Percentiles rank a stretch among this genome's conserved stretches.
phyloP scores from a whole-genome alignment of 1,140 invertebrate species.

The Drosophila erecta region DNA sequence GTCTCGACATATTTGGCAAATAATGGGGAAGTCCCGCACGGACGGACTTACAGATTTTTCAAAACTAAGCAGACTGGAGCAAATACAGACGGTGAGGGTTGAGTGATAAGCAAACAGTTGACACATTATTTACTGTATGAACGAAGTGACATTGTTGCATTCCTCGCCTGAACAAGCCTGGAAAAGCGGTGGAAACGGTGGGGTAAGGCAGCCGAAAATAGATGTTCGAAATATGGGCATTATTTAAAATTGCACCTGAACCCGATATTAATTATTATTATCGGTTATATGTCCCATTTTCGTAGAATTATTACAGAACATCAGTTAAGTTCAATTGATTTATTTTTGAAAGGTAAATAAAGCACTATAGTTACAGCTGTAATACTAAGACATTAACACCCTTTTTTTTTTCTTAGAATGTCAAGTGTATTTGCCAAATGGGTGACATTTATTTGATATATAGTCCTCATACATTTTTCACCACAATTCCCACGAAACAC shows the following conservation, averaged over 20 bases:
- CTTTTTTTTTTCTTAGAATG: background rate
- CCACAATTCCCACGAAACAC: too few species aligned
- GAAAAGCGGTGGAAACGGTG: background rate
- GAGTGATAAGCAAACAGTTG: slow-evolving; percentile 55
- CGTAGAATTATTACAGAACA: too few species aligned
- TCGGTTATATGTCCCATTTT: too few species aligned
- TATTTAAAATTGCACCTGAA: too few species aligned
- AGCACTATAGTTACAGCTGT: background rate
- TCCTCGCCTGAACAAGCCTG: background rate
- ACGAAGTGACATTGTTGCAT: slow-evolving; percentile 32
- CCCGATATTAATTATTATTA: too few species aligned
- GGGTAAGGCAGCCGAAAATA: slow-evolving; percentile 8
- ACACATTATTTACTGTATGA: slow-evolving; percentile 17
- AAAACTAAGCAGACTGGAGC: background rate
- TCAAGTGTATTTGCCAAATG: background rate
- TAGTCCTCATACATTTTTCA: background rate
- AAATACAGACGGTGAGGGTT: slow-evolving; percentile 16
- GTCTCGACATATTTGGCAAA: slow-evolving; percentile 3
- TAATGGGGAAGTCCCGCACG: slow-evolving; percentile 20
- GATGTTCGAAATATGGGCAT: background rate
- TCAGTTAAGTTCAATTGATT: too few species aligned
- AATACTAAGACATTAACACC: background rate
- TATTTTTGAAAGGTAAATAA: too few species aligned
- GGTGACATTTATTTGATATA: background rate
- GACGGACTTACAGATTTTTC: slow-evolving; percentile 10